Percentiles rank a stretch among this genome's conserved stretches.
phyloP scores from a whole-genome alignment of 2,113 vertebrate species.

The Aleadryas rufinucha region DNA sequence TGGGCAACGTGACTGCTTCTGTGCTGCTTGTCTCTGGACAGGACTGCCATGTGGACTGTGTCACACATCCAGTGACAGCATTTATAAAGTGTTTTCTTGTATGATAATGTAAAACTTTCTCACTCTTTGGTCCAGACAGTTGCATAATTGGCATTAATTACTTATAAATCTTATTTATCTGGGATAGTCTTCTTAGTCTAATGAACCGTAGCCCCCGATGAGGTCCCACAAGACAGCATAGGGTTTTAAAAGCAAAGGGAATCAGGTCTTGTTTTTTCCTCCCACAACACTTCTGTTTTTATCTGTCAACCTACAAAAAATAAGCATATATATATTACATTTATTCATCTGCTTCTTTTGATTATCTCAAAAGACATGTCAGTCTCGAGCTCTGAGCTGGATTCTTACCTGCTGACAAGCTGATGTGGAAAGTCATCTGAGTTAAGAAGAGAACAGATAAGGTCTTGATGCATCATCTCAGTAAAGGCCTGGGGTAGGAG shows the following conservation, averaged over 20 bases:
- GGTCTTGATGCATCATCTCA: neutral
- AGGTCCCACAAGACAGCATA: neutral
- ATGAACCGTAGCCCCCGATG: neutral
- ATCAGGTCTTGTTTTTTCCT: neutral
- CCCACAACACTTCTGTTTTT: neutral
- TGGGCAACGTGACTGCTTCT: accelerated
- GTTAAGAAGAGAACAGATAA: neutral
- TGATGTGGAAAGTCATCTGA: neutral
- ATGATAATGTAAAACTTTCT: neutral
- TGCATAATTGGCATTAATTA: neutral
- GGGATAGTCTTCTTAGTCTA: neutral
- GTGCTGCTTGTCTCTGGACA: neutral
- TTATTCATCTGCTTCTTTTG: neutral
- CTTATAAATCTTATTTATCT: neutral
- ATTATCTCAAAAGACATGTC: neutral
- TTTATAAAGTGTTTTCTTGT: neutral
- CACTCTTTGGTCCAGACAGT: neutral
- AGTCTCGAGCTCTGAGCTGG: neutral
- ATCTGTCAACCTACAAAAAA: neutral
- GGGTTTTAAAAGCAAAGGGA: neutral
- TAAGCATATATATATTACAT: neutral
- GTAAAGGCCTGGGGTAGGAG: neutral
- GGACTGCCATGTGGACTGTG: neutral
- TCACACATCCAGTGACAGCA: neutral
- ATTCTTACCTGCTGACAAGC: neutral